phyloP scores from a whole-genome alignment of 2,113 vertebrate genomes.

The Paramisgurnus dabryanus region DNA sequence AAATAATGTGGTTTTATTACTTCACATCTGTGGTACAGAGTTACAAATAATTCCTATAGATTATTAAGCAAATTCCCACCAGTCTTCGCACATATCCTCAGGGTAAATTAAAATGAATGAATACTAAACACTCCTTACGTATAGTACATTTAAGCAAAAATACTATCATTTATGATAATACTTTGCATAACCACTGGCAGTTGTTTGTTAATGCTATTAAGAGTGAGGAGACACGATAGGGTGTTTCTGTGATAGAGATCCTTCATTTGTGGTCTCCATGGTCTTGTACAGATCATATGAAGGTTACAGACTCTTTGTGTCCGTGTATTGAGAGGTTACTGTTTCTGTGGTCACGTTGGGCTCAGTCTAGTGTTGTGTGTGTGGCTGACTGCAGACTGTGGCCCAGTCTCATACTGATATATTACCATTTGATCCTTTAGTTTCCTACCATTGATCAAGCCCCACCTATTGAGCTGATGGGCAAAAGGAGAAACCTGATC shows the following conservation, averaged over 20 bases:
- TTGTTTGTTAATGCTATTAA: not conserved
- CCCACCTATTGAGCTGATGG: conserved; percentile 85
- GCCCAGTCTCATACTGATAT: conserved; percentile 91
- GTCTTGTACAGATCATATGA: conserved; percentile 50
- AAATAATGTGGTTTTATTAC: conserved; percentile 51
- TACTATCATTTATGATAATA: conserved; percentile 15
- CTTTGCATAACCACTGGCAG: not conserved
- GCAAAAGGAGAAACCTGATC: conserved; percentile 91
- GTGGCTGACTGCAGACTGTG: conserved; percentile 52
- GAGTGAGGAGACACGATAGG: not conserved
- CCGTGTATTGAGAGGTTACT: conserved; percentile 37
- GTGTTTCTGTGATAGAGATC: not conserved
- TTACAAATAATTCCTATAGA: conserved; percentile 42
- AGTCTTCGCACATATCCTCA: conserved; percentile 41
- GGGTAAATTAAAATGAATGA: conserved; percentile 24
- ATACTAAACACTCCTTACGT: conserved; percentile 1
- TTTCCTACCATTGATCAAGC: conserved; percentile 99
- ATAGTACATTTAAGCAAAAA: conserved; percentile 3
- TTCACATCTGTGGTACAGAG: conserved; percentile 45
- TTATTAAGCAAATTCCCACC: conserved; percentile 34
- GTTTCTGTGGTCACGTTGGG: conserved; percentile 49
- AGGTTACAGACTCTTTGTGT: conserved; percentile 43
- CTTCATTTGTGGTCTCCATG: conserved; percentile 45
- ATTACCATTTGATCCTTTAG: conserved; percentile 91
- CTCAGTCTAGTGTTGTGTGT: conserved; percentile 51